Evolutionary conservation across 2,797 vertebrate species (phyloP), one percentile per base, ranked within the genome.

Genomic region (Fistularia tabacaria): DNA sequence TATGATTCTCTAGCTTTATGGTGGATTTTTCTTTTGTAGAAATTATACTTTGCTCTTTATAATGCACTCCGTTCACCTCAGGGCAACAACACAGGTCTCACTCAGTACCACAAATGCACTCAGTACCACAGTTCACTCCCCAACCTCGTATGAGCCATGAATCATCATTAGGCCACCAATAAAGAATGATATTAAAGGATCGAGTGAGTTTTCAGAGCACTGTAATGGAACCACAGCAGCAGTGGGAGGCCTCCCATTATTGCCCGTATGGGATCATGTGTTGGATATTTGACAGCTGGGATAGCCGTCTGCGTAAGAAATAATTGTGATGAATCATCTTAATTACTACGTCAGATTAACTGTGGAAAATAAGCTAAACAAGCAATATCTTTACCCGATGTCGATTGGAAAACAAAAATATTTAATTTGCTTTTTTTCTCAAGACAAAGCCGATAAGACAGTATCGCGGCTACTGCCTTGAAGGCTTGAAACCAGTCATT

Each of bases 101-200:
- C 57, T 73, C 66, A 64, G 66, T 71, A 69, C 54, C 62, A 64
- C 63, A 73, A 77, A 25, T 25, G 25, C 36, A 4, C 57, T 73
- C 65, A 64, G 66, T 70, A 69, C 54, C 59, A 62, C 62, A 73
- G 76, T 25, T 64, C 75, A 64, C 65, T 38, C 9, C 64, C 51
- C 1, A 3, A 41, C 13, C 41, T 54, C 49, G 56, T 51, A 61
- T 59, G 65, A 71, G 69, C 76, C 56, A 85, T 85, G 82, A 74
- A 86, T 85, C 85, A 74, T 77, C 71, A 79, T 87, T 85, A 83
- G 49, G 71, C 57, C 1, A 41, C 66, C 12, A 15, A 68, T 79
- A 74, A 76, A 73, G 67, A 73, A 64, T 42, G 51, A 71, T 78
- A 73, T 77, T 61, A 64, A 65, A 71, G 52, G 54, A 77, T 62